These are phyloP conservation scores for Heloderma charlesbogerti DNA, from an alignment of 2,113 vertebrate genomes.

Conservation along the genomic window DNA sequence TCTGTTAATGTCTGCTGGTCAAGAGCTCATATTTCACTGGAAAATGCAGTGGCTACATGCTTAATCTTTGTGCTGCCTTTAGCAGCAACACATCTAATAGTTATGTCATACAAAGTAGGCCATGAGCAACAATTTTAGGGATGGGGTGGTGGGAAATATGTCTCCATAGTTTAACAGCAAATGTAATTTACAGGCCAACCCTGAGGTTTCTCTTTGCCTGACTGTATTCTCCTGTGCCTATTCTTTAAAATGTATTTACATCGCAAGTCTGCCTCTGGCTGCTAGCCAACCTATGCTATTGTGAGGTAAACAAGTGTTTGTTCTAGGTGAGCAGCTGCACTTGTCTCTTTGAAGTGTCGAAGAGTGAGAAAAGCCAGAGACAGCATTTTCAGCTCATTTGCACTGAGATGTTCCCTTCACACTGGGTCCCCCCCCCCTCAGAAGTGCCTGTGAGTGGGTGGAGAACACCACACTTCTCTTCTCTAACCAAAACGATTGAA, in stretches of 20 bases:
- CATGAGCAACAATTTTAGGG: background rate
- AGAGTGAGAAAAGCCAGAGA: slow-evolving; percentile 37
- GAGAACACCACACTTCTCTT: slow-evolving; percentile 11
- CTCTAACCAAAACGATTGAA: background rate
- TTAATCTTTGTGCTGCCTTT: background rate
- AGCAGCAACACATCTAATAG: background rate
- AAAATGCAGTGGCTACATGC: background rate
- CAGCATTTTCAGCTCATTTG: slow-evolving; percentile 56
- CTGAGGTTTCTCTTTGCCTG: background rate
- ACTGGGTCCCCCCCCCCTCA: slow-evolving; percentile 29
- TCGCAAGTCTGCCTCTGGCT: slow-evolving; percentile 50
- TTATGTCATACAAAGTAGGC: background rate
- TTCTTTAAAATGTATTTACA: slow-evolving; percentile 40
- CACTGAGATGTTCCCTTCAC: slow-evolving; percentile 40
- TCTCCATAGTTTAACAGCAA: background rate
- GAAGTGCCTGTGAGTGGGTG: slow-evolving; percentile 20
- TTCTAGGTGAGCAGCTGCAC: slow-evolving; percentile 43
- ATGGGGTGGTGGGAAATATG: background rate
- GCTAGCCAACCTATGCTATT: no score
- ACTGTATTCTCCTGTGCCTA: background rate
- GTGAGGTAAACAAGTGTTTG: slow-evolving; percentile 48
- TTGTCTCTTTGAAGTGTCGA: slow-evolving; percentile 55
- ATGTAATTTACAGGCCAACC: background rate
- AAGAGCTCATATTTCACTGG: background rate
- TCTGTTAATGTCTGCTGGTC: background rate